Percentiles rank a stretch among this genome's conserved stretches.
Conservation (phyloP, 2,888 invertebrate genomes). For the Cryptocephalus moraei region DNA sequence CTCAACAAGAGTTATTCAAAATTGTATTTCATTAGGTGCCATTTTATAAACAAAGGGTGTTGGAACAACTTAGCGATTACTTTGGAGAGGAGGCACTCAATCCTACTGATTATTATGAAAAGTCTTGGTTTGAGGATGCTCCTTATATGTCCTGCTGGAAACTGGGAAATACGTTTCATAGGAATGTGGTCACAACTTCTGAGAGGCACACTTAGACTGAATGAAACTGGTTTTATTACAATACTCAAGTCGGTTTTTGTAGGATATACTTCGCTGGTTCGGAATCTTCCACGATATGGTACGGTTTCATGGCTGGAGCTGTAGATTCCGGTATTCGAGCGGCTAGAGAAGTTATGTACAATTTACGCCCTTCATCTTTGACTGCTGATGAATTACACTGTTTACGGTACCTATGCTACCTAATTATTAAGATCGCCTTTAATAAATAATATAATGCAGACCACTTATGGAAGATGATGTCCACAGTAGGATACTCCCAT, state of each 20-base stretch:
- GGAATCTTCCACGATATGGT: constrained; percentile 26
- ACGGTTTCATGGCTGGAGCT: constrained; percentile 26
- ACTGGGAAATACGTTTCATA: constrained; percentile 1
- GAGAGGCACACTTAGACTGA: background rate
- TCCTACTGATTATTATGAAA: constrained; percentile 21
- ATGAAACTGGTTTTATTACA: background rate
- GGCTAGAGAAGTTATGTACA: constrained; percentile 25
- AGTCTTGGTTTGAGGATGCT: constrained; percentile 13
- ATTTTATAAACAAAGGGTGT: constrained; percentile 14
- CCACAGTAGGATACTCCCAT: no score
- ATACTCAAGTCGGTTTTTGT: background rate
- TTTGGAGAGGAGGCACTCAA: constrained; percentile 22
- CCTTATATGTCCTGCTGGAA: constrained; percentile 11
- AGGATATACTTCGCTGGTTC: constrained; percentile 30
- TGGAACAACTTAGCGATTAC: constrained; percentile 20
- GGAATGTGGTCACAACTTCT: background rate
- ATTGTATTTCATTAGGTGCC: constrained; percentile 1
- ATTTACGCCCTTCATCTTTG: constrained; percentile 23
- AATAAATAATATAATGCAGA: no score
- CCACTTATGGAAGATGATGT: no score
- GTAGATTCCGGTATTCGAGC: constrained; percentile 24
- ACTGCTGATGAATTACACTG: constrained; percentile 5
- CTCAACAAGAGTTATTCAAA: no score
- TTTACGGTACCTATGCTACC: no score
- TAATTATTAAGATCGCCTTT: no score